A percentile compares a stretch with the other conserved stretches of the same genome.
phyloP scores from a whole-genome alignment of 2,888 invertebrate species.

The Leptinotarsa tumamoca region DNA sequence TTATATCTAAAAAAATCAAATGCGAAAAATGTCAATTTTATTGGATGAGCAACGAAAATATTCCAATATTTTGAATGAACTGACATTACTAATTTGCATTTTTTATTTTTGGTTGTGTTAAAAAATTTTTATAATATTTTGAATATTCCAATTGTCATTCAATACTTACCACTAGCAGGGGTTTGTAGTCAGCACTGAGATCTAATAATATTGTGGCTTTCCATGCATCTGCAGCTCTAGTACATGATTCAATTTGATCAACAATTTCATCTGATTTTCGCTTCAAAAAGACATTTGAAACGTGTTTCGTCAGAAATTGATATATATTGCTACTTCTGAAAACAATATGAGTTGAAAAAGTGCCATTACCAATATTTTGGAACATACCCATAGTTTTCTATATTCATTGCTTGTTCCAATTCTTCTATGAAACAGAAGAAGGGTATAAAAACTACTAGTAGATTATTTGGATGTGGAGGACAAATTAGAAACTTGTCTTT shows the following conservation, averaged over 20 bases:
- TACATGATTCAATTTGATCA: constrained; percentile 77
- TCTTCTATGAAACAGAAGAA: constrained; percentile 86
- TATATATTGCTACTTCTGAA: constrained; percentile 80
- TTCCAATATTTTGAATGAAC: too few relatives aligned
- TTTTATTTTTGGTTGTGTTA: too few relatives aligned
- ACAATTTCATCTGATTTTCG: constrained; percentile 77
- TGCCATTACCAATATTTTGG: background rate
- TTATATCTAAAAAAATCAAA: too few relatives aligned
- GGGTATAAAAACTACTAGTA: constrained; percentile 84
- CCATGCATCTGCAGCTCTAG: constrained; percentile 84
- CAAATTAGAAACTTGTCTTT: constrained; percentile 79
- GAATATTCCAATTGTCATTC: background rate
- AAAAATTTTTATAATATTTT: too few relatives aligned
- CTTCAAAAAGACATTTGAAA: constrained; percentile 87
- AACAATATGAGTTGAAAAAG: constrained; percentile 36
- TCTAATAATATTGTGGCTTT: constrained; percentile 79
- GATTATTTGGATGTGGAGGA: constrained; percentile 78
- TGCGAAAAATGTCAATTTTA: too few relatives aligned
- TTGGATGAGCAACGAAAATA: too few relatives aligned
- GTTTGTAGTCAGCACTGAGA: constrained; percentile 74
- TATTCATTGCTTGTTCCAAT: constrained; percentile 73
- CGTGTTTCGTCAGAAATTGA: constrained; percentile 87
- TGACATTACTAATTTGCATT: too few relatives aligned
- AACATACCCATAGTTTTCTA: constrained; percentile 58
- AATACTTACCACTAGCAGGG: constrained; percentile 72